Evolutionary conservation across 2,888 invertebrate genomes (phyloP).

Genomic region (Caenorhabditis sulstoni): DNA sequence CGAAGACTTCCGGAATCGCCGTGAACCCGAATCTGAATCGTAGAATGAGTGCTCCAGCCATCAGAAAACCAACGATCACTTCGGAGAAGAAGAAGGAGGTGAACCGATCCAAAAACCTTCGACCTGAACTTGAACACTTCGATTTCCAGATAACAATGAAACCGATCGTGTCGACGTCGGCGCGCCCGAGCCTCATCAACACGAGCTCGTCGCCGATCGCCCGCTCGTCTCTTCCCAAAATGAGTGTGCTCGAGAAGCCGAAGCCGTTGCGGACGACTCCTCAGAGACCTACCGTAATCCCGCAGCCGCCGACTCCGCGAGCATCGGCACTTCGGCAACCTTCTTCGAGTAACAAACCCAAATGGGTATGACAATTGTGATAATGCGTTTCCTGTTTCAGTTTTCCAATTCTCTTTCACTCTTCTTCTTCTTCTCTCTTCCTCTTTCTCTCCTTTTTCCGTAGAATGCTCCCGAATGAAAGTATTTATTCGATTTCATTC

Average conservation of each 20-base stretch:
- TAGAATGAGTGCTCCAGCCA: conserved; percentile 47
- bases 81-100: conserved; percentile 55
- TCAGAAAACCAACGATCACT: conserved; percentile 50
- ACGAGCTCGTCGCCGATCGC: conserved; percentile 41
- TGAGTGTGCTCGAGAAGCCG: conserved; percentile 58
- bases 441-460: too few relatives aligned
- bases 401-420: too few relatives aligned
- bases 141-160: conserved; percentile 51
- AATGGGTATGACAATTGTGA: conserved; percentile 32
- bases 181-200: conserved; percentile 57
- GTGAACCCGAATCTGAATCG: conserved; percentile 15
- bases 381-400: too few relatives aligned
- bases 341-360: conserved; percentile 10
- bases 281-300: conserved; percentile 17
- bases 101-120: background rate
- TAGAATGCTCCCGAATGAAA: too few relatives aligned
- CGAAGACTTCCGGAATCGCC: background rate
- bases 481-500: too few relatives aligned
- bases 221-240: conserved; percentile 51
- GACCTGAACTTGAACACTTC: background rate
- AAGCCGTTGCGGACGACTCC: conserved; percentile 52
- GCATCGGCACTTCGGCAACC: background rate
- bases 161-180: conserved; percentile 55
- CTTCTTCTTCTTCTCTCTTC: too few relatives aligned
- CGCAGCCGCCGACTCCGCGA: conserved; percentile 8